Conservation (phyloP, 2,113 vertebrate genomes). For the Plectropomus leopardus region DNA sequence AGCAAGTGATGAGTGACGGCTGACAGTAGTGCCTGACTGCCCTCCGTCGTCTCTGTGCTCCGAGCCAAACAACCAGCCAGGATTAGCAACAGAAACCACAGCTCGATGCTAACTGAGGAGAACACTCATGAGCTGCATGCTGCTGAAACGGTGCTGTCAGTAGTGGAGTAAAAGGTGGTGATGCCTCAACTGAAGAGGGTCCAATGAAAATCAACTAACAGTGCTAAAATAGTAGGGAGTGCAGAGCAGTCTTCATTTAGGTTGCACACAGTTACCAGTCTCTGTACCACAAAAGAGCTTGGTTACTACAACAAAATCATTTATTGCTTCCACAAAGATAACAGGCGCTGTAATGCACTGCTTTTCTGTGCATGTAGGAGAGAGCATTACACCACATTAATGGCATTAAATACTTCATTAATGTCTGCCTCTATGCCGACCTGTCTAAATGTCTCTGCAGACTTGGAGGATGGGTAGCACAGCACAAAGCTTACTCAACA, state of each 20-base stretch:
- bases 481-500: slow-evolving; percentile 86
- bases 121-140: not conserved
- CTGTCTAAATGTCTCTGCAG: slow-evolving; percentile 78
- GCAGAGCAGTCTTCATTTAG: not conserved
- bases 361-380: not conserved
- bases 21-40: slow-evolving; percentile 43
- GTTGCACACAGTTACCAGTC: not conserved
- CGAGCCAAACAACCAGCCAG: slow-evolving; percentile 26
- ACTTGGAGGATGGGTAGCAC: slow-evolving; percentile 85
- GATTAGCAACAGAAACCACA: slow-evolving; percentile 52
- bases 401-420: slow-evolving; percentile 14
- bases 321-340: not conserved
- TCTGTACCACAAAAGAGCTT: not conserved
- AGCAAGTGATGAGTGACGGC: slow-evolving; percentile 65
- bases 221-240: not conserved
- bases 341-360: not conserved
- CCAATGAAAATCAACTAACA: not conserved
- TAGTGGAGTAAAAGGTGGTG: not conserved
- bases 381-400: not conserved
- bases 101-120: slow-evolving; percentile 1
- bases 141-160: not conserved
- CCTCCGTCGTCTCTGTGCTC: slow-evolving; percentile 41
- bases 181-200: not conserved
- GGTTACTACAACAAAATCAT: not conserved
- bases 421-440: slow-evolving; percentile 23